phyloP scores from a whole-genome alignment of 2,888 invertebrate species.

The Cephus sareptanus region DNA sequence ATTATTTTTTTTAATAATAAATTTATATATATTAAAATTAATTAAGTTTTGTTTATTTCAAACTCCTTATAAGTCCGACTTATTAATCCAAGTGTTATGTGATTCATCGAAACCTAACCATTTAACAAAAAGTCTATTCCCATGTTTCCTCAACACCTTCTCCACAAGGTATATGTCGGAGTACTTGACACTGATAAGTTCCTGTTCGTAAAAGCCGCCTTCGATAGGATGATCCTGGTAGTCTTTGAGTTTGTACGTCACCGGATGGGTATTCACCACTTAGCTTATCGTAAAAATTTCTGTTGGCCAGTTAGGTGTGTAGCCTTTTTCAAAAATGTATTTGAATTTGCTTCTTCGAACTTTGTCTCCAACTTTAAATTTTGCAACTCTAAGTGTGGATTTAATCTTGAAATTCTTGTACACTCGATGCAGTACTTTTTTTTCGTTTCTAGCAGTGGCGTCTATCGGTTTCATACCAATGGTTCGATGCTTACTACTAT shows the following conservation, averaged over 20 bases:
- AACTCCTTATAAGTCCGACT: not conserved
- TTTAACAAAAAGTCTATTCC: not conserved
- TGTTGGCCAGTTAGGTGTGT: slow-evolving; percentile 42
- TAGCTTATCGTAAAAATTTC: slow-evolving; percentile 50
- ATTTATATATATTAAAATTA: too few relatives aligned
- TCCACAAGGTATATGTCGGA: not conserved
- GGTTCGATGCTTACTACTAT: too few relatives aligned
- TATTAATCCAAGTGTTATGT: slow-evolving; percentile 11
- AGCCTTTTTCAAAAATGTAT: too few relatives aligned
- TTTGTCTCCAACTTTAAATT: too few relatives aligned
- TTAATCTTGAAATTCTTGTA: too few relatives aligned
- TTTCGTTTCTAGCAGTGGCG: too few relatives aligned
- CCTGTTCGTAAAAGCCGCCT: slow-evolving; percentile 50
- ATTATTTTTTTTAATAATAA: too few relatives aligned
- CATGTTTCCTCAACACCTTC: slow-evolving; percentile 1
- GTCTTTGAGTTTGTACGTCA: slow-evolving; percentile 41
- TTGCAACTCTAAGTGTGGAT: too few relatives aligned
- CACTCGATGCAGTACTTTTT: too few relatives aligned
- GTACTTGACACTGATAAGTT: slow-evolving; percentile 47
- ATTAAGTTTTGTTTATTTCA: too few relatives aligned
- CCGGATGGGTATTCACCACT: slow-evolving; percentile 41
- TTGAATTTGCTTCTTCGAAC: too few relatives aligned
- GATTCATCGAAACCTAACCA: slow-evolving; percentile 7
- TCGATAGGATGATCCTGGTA: slow-evolving; percentile 35
- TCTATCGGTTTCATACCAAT: too few relatives aligned